These are phyloP conservation scores for Cryptocephalus primarius DNA, from an alignment of 2,888 invertebrate species.

Conservation along the genomic window DNA sequence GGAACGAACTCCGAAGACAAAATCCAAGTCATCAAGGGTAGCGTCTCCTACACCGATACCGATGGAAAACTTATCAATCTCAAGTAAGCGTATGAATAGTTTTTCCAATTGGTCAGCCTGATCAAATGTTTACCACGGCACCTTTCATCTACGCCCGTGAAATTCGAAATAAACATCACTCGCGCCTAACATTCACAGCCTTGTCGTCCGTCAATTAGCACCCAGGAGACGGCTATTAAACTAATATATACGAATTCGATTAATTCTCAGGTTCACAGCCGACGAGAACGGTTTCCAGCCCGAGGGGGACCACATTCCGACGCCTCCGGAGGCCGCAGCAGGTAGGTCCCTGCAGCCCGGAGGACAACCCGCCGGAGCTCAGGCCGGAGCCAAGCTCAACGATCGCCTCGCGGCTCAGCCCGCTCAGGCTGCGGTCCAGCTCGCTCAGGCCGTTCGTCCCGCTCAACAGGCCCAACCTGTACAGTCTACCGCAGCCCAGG, in stretches of 20 bases:
- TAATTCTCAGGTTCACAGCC: slow-evolving; percentile 47
- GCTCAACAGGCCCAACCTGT: not conserved
- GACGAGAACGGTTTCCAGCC: slow-evolving; percentile 65
- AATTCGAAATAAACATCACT: no score
- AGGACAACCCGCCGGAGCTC: not conserved
- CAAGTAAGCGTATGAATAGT: slow-evolving; percentile 32
- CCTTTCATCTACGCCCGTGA: no score
- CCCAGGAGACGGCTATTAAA: no score
- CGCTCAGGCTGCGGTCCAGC: no score
- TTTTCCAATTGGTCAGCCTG: not conserved
- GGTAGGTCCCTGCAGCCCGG: slow-evolving; percentile 2
- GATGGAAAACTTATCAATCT: slow-evolving; percentile 56
- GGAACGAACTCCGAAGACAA: slow-evolving; percentile 32
- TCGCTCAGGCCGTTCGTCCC: not conserved
- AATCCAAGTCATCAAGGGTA: slow-evolving; percentile 53
- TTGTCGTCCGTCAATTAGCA: no score
- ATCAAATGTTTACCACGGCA: no score
- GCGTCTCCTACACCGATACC: slow-evolving; percentile 59
- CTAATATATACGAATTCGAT: no score
- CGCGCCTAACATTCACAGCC: no score
- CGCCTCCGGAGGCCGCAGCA: slow-evolving; percentile 31
- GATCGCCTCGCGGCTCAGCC: not conserved
- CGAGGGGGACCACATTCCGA: slow-evolving; percentile 53
- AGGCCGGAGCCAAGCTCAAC: not conserved
- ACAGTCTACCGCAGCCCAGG: not conserved